Conservation (phyloP, 1,140 invertebrate species). For the Homalodisca vitripennis region DNA sequence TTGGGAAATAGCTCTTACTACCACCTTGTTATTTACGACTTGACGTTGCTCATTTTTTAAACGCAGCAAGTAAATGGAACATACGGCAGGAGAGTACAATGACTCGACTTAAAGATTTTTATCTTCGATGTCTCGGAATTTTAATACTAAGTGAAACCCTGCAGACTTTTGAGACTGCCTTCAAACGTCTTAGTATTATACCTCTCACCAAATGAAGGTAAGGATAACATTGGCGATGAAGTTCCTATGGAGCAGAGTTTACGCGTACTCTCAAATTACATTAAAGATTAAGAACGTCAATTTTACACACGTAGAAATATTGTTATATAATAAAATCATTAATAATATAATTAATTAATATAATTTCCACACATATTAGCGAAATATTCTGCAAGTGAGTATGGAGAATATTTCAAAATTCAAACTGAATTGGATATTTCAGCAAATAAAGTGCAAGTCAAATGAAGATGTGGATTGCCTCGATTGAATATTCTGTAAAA, state of each 20-base stretch:
- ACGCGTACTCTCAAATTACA: not conserved
- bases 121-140: conserved; percentile 5
- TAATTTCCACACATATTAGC: not conserved
- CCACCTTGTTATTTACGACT: conserved; percentile 7
- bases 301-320: no score
- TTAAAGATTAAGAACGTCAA: not conserved
- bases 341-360: no score
- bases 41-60: conserved; percentile 19
- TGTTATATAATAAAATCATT: no score
- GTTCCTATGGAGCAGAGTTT: not conserved
- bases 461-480: not conserved
- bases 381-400: not conserved
- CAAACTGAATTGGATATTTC: not conserved
- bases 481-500: not conserved
- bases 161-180: not conserved
- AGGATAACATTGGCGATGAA: not conserved
- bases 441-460: not conserved
- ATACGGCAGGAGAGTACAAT: not conserved
- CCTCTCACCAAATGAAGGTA: not conserved
- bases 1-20: not conserved
- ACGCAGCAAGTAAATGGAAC: conserved; percentile 7
- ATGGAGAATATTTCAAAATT: not conserved
- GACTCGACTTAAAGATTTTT: conserved; percentile 1
- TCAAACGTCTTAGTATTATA: not conserved
- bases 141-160: not conserved